A percentile compares a stretch with the other conserved stretches of the same genome.
These are phyloP conservation scores for Catalaphyllia jardinei DNA, from an alignment of 64 coral and sea anemone species.

Conservation along the genomic window DNA sequence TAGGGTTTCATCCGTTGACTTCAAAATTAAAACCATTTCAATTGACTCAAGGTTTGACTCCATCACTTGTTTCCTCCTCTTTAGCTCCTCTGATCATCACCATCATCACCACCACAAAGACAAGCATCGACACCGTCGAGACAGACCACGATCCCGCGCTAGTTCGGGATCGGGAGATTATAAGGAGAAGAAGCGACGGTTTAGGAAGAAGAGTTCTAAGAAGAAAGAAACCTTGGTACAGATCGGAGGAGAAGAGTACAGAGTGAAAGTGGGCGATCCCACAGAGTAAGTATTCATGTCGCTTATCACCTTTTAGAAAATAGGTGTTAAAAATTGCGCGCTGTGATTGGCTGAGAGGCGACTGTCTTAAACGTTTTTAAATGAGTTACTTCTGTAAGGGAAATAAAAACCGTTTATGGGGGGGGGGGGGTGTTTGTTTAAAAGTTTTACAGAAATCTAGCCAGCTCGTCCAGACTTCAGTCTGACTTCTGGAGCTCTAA, in stretches of 20 bases:
- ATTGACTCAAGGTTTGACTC: no score
- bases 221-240: constrained; percentile 42
- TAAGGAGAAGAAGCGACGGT: constrained; percentile 28
- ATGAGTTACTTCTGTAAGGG: no score
- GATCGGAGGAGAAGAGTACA: constrained; percentile 23
- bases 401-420: no score
- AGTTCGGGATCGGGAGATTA: constrained; percentile 19
- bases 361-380: no score
- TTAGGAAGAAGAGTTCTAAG: constrained; percentile 21
- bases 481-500: no score
- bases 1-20: no score
- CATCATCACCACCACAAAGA: constrained; percentile 26
- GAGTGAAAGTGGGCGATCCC: not conserved
- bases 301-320: not conserved
- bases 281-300: not conserved
- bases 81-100: not conserved
- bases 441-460: no score
- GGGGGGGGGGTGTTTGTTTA: no score
- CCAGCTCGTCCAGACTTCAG: no score
- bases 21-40: no score
- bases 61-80: not conserved
- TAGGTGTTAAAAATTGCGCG: no score
- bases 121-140: constrained; percentile 14
- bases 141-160: constrained; percentile 23
- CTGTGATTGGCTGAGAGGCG: no score